Evolutionary conservation across 1,140 invertebrate species (phyloP), one percentile per base, ranked within the genome.

Genomic region (Patella vulgata): DNA sequence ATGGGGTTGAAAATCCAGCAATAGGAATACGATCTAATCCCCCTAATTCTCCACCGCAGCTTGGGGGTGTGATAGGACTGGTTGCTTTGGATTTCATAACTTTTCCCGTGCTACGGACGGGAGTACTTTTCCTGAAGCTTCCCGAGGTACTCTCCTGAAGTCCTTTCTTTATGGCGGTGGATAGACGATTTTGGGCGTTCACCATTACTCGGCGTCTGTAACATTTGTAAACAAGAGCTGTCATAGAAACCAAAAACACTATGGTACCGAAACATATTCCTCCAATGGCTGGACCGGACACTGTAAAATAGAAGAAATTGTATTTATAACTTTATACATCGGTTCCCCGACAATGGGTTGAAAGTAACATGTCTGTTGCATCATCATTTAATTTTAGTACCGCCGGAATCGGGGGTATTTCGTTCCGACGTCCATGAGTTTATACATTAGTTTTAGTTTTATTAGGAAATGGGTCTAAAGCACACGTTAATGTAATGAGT

Each of bases 111-210:
- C 60, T 64, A 19, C 61, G 62, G n/a, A 66, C 68, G 0, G 55
- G 62, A 48, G 65, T 65, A 47, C 55, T 74, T 51, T 69, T 76
- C 56, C 75, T 77, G 19, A 74, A 61, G 46, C 69, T 70, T 28
- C 73, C 73, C 14, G 61, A 64, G 25, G 73, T 68, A 40, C 70
- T 77, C 50, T 82, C 77, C 59, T 78, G 78, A 2, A 82, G 73
- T 9, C 82, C 82, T 51, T 79, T 79, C 63, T 82, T 82, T 39
- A 82, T 82, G 33, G 82, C 81, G 31, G 75, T 74, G 14, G 82
- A 83, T 12, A 83, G 73, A 23, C 81, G 61, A 52, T 74, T 82
- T 46, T 78, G 77, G 30, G 75, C 76, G 54, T 78, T 74, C 28
- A 68, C 62, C 48, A 72, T 71, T 23, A 77, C 63, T 1, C 77